Evolutionary conservation across 2,888 invertebrate species (phyloP).

Genomic region (Labia minor): DNA sequence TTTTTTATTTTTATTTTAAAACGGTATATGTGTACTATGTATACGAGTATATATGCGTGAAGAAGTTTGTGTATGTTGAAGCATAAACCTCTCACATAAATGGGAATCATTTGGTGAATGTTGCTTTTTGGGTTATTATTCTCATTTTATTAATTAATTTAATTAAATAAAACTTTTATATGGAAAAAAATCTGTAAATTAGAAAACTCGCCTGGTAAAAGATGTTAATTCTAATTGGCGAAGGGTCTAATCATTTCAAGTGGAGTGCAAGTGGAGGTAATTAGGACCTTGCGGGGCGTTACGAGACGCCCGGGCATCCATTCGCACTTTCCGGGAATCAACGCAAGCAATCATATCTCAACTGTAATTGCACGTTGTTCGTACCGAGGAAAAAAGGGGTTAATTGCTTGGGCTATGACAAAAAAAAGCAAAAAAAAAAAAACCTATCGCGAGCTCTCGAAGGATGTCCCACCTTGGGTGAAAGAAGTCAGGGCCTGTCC

Average conservation of each 20-base stretch:
- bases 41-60: too few relatives aligned
- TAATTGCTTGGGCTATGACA: too few relatives aligned
- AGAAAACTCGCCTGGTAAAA: constrained; percentile 4
- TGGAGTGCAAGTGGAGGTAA: background rate
- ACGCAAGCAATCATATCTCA: too few relatives aligned
- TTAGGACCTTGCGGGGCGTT: background rate
- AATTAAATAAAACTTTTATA: background rate
- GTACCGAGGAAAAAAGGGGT: too few relatives aligned
- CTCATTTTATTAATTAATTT: constrained; percentile 13
- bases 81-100: background rate
- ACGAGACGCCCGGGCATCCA: background rate
- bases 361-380: too few relatives aligned
- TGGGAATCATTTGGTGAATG: background rate
- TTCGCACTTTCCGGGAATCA: background rate
- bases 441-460: too few relatives aligned
- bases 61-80: too few relatives aligned
- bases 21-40: too few relatives aligned
- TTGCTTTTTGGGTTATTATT: background rate
- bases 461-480: too few relatives aligned
- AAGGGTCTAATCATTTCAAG: background rate
- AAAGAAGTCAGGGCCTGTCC: too few relatives aligned
- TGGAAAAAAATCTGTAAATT: constrained; percentile 2
- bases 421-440: too few relatives aligned
- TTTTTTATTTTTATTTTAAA: too few relatives aligned
- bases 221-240: constrained; percentile 7